Conservation (phyloP, 2,888 invertebrate genomes). For the Elysia crispata region DNA sequence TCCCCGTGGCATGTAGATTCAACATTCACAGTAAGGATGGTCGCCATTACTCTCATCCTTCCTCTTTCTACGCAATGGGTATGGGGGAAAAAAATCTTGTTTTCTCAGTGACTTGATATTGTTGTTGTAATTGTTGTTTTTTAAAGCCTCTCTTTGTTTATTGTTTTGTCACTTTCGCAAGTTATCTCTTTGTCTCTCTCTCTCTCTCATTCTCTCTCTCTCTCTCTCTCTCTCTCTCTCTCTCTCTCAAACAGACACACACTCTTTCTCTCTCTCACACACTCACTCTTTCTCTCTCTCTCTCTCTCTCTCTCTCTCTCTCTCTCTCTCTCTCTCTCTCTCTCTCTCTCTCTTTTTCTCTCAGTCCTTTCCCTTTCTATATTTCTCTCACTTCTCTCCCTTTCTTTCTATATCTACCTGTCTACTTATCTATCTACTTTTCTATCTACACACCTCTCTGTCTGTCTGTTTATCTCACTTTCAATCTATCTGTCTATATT, state of each 20-base stretch:
- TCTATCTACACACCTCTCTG: too few relatives aligned
- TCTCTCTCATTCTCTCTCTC: neutral
- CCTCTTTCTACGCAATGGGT: too few relatives aligned
- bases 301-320: constrained; percentile 1
- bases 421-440: too few relatives aligned
- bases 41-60: too few relatives aligned
- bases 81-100: too few relatives aligned
- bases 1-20: too few relatives aligned
- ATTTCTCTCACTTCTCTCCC: neutral
- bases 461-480: too few relatives aligned
- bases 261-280: neutral
- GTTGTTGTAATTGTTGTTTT: neutral
- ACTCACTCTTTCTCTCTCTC: neutral
- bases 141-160: neutral
- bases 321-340: neutral
- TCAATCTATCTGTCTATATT: too few relatives aligned
- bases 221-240: neutral
- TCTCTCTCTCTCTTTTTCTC: constrained; percentile 1
- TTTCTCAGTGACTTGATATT: neutral
- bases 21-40: too few relatives aligned
- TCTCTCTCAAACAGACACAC: neutral
- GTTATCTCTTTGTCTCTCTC: neutral
- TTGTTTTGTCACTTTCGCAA: neutral
- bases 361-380: too few relatives aligned
- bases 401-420: neutral